Evolutionary conservation across 2,797 vertebrate genomes (phyloP).

Genomic region (Capromys pilorides): DNA sequence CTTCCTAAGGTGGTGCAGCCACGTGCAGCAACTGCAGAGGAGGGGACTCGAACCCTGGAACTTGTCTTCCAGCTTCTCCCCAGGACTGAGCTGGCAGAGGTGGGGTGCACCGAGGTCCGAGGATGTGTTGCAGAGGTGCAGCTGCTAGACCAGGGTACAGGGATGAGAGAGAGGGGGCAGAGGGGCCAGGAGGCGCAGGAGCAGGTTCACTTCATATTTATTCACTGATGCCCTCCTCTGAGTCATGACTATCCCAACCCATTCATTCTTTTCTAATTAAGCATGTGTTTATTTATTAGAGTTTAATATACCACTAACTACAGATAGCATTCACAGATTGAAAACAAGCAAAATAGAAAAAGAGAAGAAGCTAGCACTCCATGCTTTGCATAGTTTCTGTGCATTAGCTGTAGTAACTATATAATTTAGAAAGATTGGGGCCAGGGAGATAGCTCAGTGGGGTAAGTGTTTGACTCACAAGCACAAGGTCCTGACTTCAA

Average conservation of each 20-base stretch:
- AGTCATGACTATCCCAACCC: not conserved
- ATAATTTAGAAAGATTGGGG: not conserved
- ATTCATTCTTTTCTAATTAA: not conserved
- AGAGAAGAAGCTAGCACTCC: not conserved
- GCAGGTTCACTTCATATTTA: not conserved
- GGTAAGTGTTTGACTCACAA: too few species aligned
- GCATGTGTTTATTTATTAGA: not conserved
- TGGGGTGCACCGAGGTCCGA: not conserved
- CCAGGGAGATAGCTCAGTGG: too few species aligned
- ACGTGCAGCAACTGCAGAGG: not conserved
- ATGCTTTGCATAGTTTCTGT: not conserved
- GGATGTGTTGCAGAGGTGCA: not conserved
- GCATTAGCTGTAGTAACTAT: not conserved
- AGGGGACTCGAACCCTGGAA: not conserved
- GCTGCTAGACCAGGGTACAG: rapidly evolving
- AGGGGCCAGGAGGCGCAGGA: not conserved
- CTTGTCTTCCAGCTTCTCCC: not conserved
- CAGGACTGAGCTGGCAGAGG: rapidly evolving
- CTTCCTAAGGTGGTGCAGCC: not conserved
- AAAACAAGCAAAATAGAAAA: not conserved
- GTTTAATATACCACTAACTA: not conserved
- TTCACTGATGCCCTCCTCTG: not conserved
- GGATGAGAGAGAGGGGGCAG: not conserved
- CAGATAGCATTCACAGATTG: not conserved
- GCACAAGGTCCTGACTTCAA: too few species aligned